phyloP scores from a whole-genome alignment of 2,797 vertebrate genomes.

The Protosalanx chinensis region DNA sequence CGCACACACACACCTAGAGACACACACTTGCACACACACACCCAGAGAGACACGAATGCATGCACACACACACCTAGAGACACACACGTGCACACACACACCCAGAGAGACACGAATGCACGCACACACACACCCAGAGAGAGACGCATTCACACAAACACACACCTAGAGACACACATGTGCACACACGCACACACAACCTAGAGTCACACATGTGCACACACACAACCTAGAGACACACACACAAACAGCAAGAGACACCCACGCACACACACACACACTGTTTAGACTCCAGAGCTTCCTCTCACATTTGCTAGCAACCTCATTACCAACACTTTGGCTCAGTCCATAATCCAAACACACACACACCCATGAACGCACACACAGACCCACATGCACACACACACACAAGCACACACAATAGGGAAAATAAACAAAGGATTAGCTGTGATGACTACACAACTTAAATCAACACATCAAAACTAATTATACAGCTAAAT shows the following conservation, averaged over 20 bases:
- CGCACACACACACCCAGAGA: too few relatives aligned
- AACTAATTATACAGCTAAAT: slow-evolving; percentile 45
- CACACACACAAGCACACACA: slow-evolving; percentile 8
- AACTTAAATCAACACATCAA: slow-evolving; percentile 59
- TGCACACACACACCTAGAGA: not conserved
- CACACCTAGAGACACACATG: too few relatives aligned
- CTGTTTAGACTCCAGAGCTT: not conserved
- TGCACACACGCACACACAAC: too few relatives aligned
- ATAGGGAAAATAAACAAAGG: not conserved
- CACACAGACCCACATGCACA: not conserved
- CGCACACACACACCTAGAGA: not conserved
- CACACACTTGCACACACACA: slow-evolving; percentile 4
- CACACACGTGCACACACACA: not conserved
- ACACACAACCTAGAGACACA: too few relatives aligned
- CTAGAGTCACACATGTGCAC: too few relatives aligned
- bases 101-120: too few relatives aligned
- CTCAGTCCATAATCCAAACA: slow-evolving; percentile 1
- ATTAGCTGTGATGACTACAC: slow-evolving; percentile 43
- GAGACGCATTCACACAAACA: too few relatives aligned
- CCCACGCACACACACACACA: not conserved
- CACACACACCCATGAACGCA: not conserved
- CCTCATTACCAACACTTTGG: not conserved
- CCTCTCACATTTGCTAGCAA: not conserved
- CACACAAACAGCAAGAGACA: too few relatives aligned
- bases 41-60: too few relatives aligned